A percentile compares a stretch with the other conserved stretches of the same genome.
Conservation (phyloP, 1,140 invertebrate genomes). For the Drosophila sulfurigaster region DNA sequence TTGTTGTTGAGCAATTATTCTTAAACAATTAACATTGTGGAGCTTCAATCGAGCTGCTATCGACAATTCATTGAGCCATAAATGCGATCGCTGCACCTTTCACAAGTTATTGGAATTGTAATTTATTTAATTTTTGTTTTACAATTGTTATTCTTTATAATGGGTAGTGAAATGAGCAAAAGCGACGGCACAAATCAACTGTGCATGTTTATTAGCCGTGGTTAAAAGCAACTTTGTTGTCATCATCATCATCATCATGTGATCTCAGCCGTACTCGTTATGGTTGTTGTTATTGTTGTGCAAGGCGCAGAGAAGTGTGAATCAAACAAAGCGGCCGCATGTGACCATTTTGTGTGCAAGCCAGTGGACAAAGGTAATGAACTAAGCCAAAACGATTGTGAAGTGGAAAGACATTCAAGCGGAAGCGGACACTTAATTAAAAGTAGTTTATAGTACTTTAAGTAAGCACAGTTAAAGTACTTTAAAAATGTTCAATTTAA, state of each 20-base stretch:
- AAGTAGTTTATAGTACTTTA: not conserved
- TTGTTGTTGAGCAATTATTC: constrained; percentile 32
- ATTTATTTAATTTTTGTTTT: constrained; percentile 15
- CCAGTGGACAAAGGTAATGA: constrained; percentile 16
- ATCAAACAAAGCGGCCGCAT: constrained; percentile 34
- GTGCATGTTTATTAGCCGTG: constrained; percentile 16
- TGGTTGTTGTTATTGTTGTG: constrained; percentile 8
- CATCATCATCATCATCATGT: not conserved
- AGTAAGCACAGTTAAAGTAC: not conserved
- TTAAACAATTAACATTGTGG: constrained; percentile 12
- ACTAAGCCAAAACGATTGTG: constrained; percentile 11
- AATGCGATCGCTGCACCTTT: constrained; percentile 21
- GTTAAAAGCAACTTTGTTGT: constrained; percentile 24
- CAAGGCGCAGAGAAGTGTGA: constrained; percentile 31
- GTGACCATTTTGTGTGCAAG: constrained; percentile 11
- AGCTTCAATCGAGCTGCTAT: not conserved
- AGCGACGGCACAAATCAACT: constrained; percentile 1
- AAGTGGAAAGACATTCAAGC: constrained; percentile 14
- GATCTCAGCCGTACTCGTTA: constrained; percentile 10
- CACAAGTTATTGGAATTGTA: constrained; percentile 14
- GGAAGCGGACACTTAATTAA: not conserved
- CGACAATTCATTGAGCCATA: constrained; percentile 41
- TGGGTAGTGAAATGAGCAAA: constrained; percentile 33
- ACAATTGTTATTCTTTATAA: constrained; percentile 7
- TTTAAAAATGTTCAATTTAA: not conserved